Percentiles rank a stretch among this genome's conserved stretches.
These are phyloP conservation scores for Dreissena polymorpha DNA, from an alignment of 1,140 invertebrate species.

Conservation along the genomic window DNA sequence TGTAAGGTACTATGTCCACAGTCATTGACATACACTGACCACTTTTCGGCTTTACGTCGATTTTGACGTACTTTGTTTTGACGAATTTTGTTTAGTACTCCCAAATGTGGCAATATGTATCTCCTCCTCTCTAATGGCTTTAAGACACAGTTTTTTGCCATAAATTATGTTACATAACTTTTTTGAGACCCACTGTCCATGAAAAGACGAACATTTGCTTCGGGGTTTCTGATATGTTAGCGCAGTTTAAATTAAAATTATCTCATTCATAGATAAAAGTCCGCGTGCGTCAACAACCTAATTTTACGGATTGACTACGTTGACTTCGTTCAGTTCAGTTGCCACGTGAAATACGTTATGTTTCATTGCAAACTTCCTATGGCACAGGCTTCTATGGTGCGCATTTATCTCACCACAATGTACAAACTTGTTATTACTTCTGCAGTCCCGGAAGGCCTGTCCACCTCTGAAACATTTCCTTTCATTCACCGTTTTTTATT, in stretches of 20 bases:
- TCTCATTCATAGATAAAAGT: constrained; percentile 28
- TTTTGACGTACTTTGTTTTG: constrained; percentile 18
- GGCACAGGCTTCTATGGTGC: constrained; percentile 14
- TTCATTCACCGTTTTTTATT: not conserved
- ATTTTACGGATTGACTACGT: not conserved
- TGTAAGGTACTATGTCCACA: constrained; percentile 1
- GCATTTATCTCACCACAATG: not conserved
- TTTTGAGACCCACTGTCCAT: too few relatives aligned
- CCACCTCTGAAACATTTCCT: constrained; percentile 19
- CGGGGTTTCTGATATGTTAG: constrained; percentile 20
- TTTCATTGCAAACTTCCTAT: not conserved
- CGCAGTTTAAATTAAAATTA: constrained; percentile 44
- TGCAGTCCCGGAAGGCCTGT: not conserved
- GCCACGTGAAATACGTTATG: too few relatives aligned
- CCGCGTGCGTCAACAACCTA: not conserved
- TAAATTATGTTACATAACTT: constrained; percentile 41
- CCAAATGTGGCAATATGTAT: too few relatives aligned
- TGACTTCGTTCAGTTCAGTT: not conserved
- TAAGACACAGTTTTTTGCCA: constrained; percentile 43
- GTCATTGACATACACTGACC: not conserved
- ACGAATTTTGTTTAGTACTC: constrained; percentile 34
- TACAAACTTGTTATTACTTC: not conserved
- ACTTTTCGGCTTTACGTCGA: constrained; percentile 34
- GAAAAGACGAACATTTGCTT: constrained; percentile 1
- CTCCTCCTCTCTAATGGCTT: constrained; percentile 19